phyloP scores from a whole-genome alignment of 2,888 invertebrate species.

The Gari tellinella region DNA sequence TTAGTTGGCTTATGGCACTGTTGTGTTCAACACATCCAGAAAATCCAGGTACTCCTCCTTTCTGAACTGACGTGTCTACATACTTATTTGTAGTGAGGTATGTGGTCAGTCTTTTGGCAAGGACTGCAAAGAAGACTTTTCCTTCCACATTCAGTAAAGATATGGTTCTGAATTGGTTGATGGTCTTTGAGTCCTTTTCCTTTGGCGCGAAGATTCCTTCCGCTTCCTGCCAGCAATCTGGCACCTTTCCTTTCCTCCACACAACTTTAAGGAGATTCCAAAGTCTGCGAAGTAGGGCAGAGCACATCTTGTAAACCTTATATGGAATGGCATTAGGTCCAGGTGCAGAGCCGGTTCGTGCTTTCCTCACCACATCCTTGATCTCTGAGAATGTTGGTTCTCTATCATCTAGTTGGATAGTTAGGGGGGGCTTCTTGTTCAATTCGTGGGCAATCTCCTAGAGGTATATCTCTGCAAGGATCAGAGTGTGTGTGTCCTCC shows the following conservation, averaged over 20 bases:
- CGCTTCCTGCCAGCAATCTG: too few relatives aligned
- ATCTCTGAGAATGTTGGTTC: too few relatives aligned
- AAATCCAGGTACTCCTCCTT: slow-evolving; percentile 45
- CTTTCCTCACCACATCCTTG: slow-evolving; percentile 21
- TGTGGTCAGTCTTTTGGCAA: slow-evolving; percentile 17
- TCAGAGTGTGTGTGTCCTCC: slow-evolving; percentile 12
- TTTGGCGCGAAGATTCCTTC: background rate
- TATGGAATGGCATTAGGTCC: slow-evolving; percentile 41
- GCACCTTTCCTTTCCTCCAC: background rate
- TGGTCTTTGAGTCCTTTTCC: background rate
- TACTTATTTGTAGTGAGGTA: slow-evolving; percentile 13
- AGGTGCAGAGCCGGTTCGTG: slow-evolving; percentile 27
- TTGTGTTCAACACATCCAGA: slow-evolving; percentile 43
- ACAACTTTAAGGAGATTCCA: background rate
- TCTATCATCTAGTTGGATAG: slow-evolving; percentile 11
- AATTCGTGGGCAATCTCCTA: slow-evolving; percentile 12
- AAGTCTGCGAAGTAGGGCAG: background rate
- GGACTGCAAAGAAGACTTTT: slow-evolving; percentile 40
- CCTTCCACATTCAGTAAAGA: slow-evolving; percentile 44
- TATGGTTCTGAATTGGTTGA: slow-evolving; percentile 2
- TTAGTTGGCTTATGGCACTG: slow-evolving; percentile 25
- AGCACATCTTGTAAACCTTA: background rate
- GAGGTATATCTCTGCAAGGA: background rate
- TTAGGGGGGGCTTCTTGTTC: slow-evolving; percentile 1
- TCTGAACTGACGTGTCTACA: slow-evolving; percentile 39